Percentiles rank a stretch among this genome's conserved stretches.
Evolutionary conservation across 2,888 invertebrate genomes (phyloP).

Genomic region (Portevinia maculata): DNA sequence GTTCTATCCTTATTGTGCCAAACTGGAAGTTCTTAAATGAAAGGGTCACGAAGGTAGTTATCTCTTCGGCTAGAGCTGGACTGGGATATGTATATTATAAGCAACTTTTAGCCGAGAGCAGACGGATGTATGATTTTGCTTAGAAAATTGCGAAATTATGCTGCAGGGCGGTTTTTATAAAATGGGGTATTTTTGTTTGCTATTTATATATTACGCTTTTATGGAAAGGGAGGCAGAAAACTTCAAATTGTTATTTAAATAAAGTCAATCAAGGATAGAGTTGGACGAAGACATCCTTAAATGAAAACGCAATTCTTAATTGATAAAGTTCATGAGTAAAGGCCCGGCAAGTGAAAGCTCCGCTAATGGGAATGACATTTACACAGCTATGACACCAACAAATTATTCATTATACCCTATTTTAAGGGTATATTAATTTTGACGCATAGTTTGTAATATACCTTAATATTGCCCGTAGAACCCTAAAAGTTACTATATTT

Average conservation of each 20-base stretch:
- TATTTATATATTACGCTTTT: slow-evolving; percentile 29
- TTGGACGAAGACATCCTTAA: background rate
- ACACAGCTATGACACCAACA: too few species aligned
- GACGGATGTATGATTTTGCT: slow-evolving; percentile 4
- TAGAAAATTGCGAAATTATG: slow-evolving; percentile 20
- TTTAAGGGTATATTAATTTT: too few species aligned
- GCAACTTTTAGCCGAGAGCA: slow-evolving; percentile 1
- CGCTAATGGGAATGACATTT: too few species aligned
- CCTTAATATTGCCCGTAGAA: too few species aligned
- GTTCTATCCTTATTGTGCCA: background rate
- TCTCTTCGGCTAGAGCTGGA: too few species aligned
- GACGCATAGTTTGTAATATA: too few species aligned
- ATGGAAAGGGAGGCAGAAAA: background rate
- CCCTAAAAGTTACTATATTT: too few species aligned
- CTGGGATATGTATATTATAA: slow-evolving; percentile 26
- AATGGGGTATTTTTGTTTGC: slow-evolving; percentile 2
- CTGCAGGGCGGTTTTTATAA: slow-evolving; percentile 19
- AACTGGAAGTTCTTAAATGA: slow-evolving; percentile 7
- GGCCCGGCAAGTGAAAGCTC: too few species aligned
- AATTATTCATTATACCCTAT: too few species aligned
- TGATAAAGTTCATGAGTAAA: too few species aligned
- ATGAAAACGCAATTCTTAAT: background rate
- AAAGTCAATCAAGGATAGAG: background rate
- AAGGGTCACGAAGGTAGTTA: slow-evolving; percentile 24
- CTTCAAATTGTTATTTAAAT: background rate